Evolutionary conservation across 1,140 invertebrate genomes (phyloP).

Genomic region (Wiebesia pumilae): DNA sequence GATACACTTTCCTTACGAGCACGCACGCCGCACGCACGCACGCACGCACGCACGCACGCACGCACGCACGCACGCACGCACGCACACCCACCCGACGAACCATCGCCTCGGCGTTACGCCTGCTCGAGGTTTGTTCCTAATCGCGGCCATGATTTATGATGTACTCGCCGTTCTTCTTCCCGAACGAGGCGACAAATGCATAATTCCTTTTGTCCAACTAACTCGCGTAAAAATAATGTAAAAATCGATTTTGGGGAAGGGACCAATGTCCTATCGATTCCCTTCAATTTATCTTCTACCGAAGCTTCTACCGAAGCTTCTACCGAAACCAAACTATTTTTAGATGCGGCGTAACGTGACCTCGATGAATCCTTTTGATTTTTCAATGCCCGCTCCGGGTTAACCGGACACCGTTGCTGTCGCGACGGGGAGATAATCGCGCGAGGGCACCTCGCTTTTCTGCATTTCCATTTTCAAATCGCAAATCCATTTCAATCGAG

Average conservation of each 20-base stretch:
- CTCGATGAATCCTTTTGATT: not conserved
- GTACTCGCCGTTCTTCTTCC: not conserved
- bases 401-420: not conserved
- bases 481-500: too few species aligned
- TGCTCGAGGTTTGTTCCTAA: not conserved
- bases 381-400: not conserved
- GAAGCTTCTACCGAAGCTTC: not conserved
- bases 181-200: not conserved
- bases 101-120: too few species aligned
- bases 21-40: not conserved
- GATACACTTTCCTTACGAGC: slow-evolving; percentile 35
- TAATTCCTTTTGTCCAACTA: not conserved
- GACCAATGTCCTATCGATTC: not conserved
- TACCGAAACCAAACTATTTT: not conserved
- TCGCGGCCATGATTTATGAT: not conserved
- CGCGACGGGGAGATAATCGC: too few species aligned
- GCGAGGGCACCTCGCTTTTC: too few species aligned
- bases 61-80: too few species aligned
- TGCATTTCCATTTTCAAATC: too few species aligned
- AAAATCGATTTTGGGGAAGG: not conserved
- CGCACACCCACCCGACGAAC: too few species aligned
- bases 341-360: not conserved
- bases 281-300: not conserved
- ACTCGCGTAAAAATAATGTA: not conserved
- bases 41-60: too few species aligned